Evolutionary conservation across 2,113 vertebrate genomes (phyloP).

Genomic region (Pampusana beccarii): DNA sequence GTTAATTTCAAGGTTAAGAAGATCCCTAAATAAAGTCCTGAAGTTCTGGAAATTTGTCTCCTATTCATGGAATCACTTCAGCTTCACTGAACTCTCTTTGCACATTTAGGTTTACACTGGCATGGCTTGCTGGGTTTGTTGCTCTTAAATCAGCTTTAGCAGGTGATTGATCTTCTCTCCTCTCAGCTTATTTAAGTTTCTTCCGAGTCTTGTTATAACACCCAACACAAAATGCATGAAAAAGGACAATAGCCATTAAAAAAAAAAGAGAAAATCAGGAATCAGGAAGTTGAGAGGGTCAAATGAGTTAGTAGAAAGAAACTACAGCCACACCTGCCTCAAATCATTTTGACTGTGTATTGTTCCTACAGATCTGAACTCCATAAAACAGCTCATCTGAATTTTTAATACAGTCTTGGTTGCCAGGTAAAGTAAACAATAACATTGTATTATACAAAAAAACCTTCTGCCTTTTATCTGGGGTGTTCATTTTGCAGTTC

Average conservation of each 20-base stretch:
- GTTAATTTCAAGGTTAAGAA: neutral
- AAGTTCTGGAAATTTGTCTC: neutral
- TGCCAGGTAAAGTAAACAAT: neutral
- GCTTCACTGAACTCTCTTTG: neutral
- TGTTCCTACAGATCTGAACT: neutral
- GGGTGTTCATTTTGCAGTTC: neutral
- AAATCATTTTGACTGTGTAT: neutral
- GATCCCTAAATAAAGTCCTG: neutral
- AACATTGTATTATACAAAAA: neutral
- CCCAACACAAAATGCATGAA: neutral
- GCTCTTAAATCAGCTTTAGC: neutral
- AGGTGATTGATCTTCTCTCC: neutral
- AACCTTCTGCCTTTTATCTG: neutral
- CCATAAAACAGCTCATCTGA: neutral
- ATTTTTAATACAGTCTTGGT: neutral
- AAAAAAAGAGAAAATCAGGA: neutral
- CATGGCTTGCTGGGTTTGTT: neutral
- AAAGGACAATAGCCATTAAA: neutral
- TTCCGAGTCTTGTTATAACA: neutral
- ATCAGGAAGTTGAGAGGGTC: neutral
- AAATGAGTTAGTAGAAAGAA: neutral
- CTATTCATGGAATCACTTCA: neutral
- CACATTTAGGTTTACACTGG: neutral
- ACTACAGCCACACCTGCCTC: neutral
- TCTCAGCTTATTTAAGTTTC: neutral